These are phyloP conservation scores for Papilio glaucus DNA, from an alignment of 1,140 invertebrate species.

Conservation along the genomic window DNA sequence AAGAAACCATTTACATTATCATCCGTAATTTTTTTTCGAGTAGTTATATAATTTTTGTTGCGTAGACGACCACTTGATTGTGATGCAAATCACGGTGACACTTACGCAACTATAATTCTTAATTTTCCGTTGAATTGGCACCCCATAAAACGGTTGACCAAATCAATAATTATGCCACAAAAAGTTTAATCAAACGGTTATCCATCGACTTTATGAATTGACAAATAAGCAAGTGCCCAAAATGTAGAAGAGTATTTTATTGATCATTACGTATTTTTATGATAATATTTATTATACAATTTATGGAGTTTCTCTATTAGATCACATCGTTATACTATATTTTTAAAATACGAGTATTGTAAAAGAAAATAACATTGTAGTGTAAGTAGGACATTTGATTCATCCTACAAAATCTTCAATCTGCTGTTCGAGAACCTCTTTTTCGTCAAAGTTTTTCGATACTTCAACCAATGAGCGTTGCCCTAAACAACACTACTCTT, in stretches of 20 bases:
- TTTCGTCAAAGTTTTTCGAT: too few relatives aligned
- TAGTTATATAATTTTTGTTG: slow-evolving; percentile 64
- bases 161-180: background rate
- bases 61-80: slow-evolving; percentile 54
- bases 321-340: background rate
- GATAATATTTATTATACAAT: background rate
- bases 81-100: slow-evolving; percentile 72
- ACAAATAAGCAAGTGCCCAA: background rate
- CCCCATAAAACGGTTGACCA: background rate
- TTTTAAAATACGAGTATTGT: background rate
- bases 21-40: slow-evolving; percentile 48
- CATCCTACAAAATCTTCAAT: too few relatives aligned
- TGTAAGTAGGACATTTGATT: too few relatives aligned
- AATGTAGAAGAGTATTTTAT: background rate
- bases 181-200: background rate
- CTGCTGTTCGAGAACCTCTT: too few relatives aligned
- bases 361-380: too few relatives aligned
- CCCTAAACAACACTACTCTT: too few relatives aligned
- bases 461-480: too few relatives aligned
- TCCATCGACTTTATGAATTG: background rate
- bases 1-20: slow-evolving; percentile 35
- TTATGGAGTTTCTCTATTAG: background rate
- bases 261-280: background rate
- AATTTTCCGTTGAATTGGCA: slow-evolving; percentile 10
- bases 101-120: slow-evolving; percentile 54